Conservation (phyloP, 2,113 vertebrate species). For the Ptyas mucosa region DNA sequence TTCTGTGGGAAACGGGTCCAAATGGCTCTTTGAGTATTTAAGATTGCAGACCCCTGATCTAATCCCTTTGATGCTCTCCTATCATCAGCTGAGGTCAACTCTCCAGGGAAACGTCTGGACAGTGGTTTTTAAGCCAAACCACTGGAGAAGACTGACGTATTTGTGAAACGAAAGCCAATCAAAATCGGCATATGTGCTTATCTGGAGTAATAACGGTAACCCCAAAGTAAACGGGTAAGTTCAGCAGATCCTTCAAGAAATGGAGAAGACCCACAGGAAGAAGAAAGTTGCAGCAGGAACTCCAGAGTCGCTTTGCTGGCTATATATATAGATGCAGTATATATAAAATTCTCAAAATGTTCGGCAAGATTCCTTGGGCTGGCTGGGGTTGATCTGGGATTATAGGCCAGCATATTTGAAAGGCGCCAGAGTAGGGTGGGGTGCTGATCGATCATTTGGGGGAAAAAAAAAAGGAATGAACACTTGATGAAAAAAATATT, state of each 20-base stretch:
- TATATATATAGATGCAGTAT: background rate
- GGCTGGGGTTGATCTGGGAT: background rate
- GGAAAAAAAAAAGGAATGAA: accelerated
- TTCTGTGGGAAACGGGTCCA: too few species aligned
- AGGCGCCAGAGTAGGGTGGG: background rate
- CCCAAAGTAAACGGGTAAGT: background rate
- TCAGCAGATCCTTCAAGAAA: background rate
- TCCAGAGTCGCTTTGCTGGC: background rate
- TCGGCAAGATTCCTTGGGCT: background rate
- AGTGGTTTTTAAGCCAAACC: background rate
- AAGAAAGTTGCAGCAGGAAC: background rate
- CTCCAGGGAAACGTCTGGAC: background rate
- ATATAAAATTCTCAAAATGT: background rate
- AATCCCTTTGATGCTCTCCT: background rate
- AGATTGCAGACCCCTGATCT: too few species aligned
- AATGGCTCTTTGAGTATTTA: too few species aligned
- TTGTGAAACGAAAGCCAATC: background rate
- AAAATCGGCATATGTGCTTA: background rate
- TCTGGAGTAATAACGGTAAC: background rate
- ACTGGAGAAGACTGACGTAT: background rate
- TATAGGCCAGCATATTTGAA: background rate
- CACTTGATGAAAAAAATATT: background rate
- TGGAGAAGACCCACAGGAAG: background rate
- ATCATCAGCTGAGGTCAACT: background rate
- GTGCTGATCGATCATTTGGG: background rate